Percentiles rank a stretch among this genome's conserved stretches.
Evolutionary conservation across 2,888 invertebrate genomes (phyloP).

Genomic region (Agonum fuliginosum): DNA sequence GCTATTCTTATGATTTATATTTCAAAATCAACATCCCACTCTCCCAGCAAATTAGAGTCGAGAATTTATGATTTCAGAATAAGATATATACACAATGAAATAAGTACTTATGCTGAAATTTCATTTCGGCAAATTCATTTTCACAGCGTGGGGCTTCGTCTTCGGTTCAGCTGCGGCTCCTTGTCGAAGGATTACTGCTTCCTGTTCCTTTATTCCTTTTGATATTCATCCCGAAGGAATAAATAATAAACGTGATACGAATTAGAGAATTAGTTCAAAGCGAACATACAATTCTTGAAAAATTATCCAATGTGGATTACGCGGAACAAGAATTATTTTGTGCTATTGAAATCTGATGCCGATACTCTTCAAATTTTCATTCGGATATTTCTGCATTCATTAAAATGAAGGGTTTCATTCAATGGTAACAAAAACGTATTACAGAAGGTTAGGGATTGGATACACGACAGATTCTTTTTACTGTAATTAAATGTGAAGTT

Average conservation of each 20-base stretch:
- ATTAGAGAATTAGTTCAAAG: slow-evolving; percentile 17
- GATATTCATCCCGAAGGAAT: slow-evolving; percentile 33
- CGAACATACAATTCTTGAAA: neutral
- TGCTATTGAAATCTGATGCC: too few species aligned
- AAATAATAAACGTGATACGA: slow-evolving; percentile 40
- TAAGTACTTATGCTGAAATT: slow-evolving; percentile 35
- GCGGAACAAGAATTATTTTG: too few species aligned
- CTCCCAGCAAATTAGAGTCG: slow-evolving; percentile 23
- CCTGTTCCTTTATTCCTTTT: slow-evolving; percentile 35
- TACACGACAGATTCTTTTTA: too few species aligned
- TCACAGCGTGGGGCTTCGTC: slow-evolving; percentile 5
- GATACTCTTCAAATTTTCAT: too few species aligned
- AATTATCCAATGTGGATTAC: slow-evolving; percentile 7
- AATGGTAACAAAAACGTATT: too few species aligned
- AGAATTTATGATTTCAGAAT: slow-evolving; percentile 35
- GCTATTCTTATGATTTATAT: neutral
- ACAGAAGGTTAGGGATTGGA: too few species aligned
- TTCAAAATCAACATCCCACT: slow-evolving; percentile 25
- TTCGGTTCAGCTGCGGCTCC: neutral
- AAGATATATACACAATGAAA: slow-evolving; percentile 38
- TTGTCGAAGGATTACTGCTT: slow-evolving; percentile 8
- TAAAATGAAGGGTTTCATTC: neutral
- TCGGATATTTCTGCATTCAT: neutral
- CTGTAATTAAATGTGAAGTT: too few species aligned
- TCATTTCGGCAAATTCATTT: slow-evolving; percentile 32